phyloP scores from a whole-genome alignment of 2,888 invertebrate genomes.

The Hoplodrina blanda region DNA sequence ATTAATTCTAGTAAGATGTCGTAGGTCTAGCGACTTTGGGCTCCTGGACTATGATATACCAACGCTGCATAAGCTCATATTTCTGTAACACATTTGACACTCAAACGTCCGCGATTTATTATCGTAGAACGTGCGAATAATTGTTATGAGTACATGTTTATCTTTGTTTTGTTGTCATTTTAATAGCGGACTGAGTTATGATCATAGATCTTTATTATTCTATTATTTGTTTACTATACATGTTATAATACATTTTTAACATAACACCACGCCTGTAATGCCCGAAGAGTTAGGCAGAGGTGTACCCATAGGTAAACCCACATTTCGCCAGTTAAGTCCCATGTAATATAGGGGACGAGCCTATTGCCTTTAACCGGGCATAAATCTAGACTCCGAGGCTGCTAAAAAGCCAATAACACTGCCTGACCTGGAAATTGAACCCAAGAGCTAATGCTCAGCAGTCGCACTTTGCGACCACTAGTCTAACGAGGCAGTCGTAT shows the following conservation, averaged over 20 bases:
- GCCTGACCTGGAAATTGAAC: too few relatives aligned
- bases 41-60: background rate
- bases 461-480: too few relatives aligned
- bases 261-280: too few relatives aligned
- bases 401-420: too few relatives aligned
- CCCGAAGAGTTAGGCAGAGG: too few relatives aligned
- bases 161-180: conserved; percentile 32
- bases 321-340: too few relatives aligned
- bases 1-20: background rate
- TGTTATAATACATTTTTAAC: too few relatives aligned
- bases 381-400: too few relatives aligned
- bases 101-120: conserved; percentile 41
- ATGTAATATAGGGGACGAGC: too few relatives aligned
- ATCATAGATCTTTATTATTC: background rate
- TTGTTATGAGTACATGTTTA: conserved; percentile 35
- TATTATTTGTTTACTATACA: background rate
- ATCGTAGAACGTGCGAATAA: conserved; percentile 27
- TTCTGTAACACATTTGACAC: conserved; percentile 49
- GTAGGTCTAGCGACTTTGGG: background rate
- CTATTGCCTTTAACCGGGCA: too few relatives aligned
- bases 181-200: conserved; percentile 8
- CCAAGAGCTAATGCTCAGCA: background rate
- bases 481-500: too few relatives aligned
- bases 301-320: too few relatives aligned
- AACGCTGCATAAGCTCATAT: conserved; percentile 29